These are phyloP conservation scores for Plecturocebus donacophilus DNA, from an alignment of 2,113 vertebrate species.

Conservation along the genomic window DNA sequence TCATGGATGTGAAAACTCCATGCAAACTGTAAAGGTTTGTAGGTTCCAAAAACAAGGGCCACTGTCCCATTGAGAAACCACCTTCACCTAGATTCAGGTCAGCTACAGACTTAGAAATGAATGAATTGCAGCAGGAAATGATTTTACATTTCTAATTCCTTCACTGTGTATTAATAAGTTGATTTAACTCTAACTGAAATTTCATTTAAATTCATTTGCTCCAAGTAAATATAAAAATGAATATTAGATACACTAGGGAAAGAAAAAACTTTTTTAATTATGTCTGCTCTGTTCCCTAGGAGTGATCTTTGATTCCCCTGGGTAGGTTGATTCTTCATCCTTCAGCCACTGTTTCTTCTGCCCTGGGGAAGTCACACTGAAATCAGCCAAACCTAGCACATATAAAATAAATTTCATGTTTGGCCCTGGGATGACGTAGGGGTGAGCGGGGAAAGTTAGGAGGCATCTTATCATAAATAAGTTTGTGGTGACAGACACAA, in stretches of 20 bases:
- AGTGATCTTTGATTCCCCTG: no score
- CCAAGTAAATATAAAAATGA: conserved; percentile 1
- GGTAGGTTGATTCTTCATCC: neutral
- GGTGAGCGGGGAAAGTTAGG: neutral
- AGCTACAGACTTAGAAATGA: neutral
- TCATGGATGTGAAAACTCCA: neutral
- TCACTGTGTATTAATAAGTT: neutral
- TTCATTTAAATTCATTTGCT: conserved; percentile 35
- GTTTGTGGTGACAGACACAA: neutral
- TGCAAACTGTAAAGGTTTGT: neutral
- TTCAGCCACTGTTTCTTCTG: neutral
- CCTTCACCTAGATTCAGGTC: neutral
- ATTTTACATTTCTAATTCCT: neutral
- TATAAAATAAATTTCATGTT: no score
- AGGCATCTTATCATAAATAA: neutral
- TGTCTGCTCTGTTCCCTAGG: neutral
- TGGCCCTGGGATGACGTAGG: neutral
- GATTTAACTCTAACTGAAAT: neutral
- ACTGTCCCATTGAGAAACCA: no score
- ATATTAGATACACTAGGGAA: neutral
- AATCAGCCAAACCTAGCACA: no score
- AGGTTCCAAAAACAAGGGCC: neutral
- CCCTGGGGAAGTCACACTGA: neutral
- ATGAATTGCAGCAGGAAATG: no score
- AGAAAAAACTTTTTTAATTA: neutral